Conservation (phyloP, 2,113 vertebrate genomes). For the Chamaetylas fuelleborni region DNA sequence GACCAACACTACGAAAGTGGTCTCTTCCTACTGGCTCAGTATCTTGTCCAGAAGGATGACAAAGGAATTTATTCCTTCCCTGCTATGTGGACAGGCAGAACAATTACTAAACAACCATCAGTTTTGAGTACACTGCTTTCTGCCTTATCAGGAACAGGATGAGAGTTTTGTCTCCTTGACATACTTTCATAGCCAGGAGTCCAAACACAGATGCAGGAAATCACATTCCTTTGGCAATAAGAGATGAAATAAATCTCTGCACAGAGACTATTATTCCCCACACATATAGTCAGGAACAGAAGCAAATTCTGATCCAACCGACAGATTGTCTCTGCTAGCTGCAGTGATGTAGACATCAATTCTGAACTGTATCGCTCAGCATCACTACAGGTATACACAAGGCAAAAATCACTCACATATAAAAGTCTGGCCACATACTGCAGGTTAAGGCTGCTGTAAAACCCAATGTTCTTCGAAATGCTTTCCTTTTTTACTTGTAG, state of each 20-base stretch:
- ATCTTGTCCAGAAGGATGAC: background rate
- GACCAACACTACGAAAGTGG: background rate
- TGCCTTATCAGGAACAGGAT: background rate
- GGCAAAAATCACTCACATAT: background rate
- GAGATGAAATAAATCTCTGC: slow-evolving; percentile 14
- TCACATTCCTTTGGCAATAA: background rate
- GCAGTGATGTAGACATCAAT: background rate
- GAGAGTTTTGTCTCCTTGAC: slow-evolving; percentile 29
- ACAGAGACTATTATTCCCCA: background rate
- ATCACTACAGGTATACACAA: background rate
- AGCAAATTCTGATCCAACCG: background rate
- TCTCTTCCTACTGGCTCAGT: background rate
- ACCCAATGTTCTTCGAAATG: background rate
- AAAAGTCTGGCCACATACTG: background rate
- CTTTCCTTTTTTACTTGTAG: background rate
- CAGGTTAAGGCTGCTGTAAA: background rate
- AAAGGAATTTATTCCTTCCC: background rate
- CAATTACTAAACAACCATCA: background rate
- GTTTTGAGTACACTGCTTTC: background rate
- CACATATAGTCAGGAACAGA: background rate
- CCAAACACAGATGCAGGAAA: background rate
- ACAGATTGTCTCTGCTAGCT: background rate
- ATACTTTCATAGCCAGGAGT: background rate
- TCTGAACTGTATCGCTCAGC: background rate
- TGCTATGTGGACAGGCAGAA: background rate